phyloP scores from a whole-genome alignment of 2,888 invertebrate species.

The Caenorhabditis doughertyi region DNA sequence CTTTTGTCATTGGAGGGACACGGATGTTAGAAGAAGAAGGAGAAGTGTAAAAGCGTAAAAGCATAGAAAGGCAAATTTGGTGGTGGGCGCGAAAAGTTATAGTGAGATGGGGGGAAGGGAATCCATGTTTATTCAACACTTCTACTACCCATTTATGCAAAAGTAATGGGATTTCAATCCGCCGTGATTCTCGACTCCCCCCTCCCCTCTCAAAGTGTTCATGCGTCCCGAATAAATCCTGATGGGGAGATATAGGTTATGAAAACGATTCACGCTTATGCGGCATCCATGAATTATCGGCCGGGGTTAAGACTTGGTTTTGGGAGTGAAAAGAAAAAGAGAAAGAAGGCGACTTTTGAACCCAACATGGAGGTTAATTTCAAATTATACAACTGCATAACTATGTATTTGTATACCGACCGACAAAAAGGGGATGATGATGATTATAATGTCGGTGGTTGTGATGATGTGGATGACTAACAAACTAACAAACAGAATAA shows the following conservation, averaged over 20 bases:
- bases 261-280: constrained; percentile 57
- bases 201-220: constrained; percentile 8
- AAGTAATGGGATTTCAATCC: constrained; percentile 58
- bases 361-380: constrained; percentile 42
- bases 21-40: constrained; percentile 24
- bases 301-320: not conserved
- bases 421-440: not conserved
- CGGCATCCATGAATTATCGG: constrained; percentile 32
- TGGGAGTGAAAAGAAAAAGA: not conserved
- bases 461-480: constrained; percentile 26
- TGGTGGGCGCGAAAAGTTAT: not conserved
- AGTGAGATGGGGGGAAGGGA: constrained; percentile 7
- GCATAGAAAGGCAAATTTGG: constrained; percentile 20
- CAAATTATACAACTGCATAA: constrained; percentile 22
- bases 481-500: constrained; percentile 14
- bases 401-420: no score
- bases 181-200: constrained; percentile 19
- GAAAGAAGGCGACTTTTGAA: constrained; percentile 38
- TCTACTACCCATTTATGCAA: constrained; percentile 63
- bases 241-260: constrained; percentile 58
- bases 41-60: constrained; percentile 16
- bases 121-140: constrained; percentile 63
- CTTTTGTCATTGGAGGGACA: not conserved
- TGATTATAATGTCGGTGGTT: no score
- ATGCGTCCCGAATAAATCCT: constrained; percentile 51